phyloP scores from a whole-genome alignment of 2,888 invertebrate species.

The Galeopsomyia nigrocyanea region DNA sequence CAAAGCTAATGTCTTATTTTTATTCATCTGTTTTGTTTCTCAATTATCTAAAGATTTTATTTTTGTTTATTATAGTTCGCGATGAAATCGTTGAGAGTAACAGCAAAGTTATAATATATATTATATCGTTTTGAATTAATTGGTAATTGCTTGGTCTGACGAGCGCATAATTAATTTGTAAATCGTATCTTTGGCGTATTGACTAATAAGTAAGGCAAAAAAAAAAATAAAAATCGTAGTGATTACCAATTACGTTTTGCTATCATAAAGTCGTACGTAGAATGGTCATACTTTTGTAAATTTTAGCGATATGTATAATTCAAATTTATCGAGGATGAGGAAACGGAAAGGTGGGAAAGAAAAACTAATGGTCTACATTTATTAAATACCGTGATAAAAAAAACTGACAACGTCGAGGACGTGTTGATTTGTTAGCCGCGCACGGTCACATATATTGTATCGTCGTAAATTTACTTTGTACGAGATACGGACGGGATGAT shows the following conservation, averaged over 20 bases:
- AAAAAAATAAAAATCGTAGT: slow-evolving; percentile 2
- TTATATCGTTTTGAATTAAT: slow-evolving; percentile 5
- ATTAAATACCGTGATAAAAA: slow-evolving; percentile 15
- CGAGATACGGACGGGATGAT: slow-evolving; percentile 6
- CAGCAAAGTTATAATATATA: too few relatives aligned
- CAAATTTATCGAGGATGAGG: background rate
- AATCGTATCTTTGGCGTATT: slow-evolving; percentile 28
- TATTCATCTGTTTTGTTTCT: too few relatives aligned
- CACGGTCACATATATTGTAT: slow-evolving; percentile 10
- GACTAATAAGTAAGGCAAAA: slow-evolving; percentile 4
- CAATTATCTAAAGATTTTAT: too few relatives aligned
- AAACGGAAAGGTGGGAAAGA: slow-evolving; percentile 1
- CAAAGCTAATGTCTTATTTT: too few relatives aligned
- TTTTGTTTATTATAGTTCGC: too few relatives aligned
- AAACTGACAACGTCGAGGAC: background rate
- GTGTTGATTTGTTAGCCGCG: slow-evolving; percentile 18
- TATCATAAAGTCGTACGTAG: slow-evolving; percentile 24
- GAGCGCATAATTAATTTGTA: slow-evolving; percentile 24
- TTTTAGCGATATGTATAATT: slow-evolving; percentile 22
- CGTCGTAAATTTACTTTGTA: too few relatives aligned
- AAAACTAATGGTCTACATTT: slow-evolving; percentile 19
- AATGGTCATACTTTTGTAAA: slow-evolving; percentile 45
- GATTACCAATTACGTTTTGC: slow-evolving; percentile 42
- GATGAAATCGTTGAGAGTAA: too few relatives aligned
- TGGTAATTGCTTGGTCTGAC: slow-evolving; percentile 27